Evolutionary conservation across 2,888 invertebrate species (phyloP), one percentile per base, ranked within the genome.

Genomic region (Eupithecia pulchellata): DNA sequence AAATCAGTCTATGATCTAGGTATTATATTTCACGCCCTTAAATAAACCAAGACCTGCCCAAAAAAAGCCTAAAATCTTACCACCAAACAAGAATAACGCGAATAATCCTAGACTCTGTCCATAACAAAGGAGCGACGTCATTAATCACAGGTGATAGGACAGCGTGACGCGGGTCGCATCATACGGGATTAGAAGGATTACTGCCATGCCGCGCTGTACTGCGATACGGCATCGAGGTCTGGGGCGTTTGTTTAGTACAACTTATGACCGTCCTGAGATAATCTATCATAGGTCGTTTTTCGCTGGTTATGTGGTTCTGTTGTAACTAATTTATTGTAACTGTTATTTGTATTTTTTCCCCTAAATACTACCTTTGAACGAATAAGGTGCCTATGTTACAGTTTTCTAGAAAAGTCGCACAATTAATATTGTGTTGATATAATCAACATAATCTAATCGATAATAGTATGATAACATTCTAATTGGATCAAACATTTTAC

Each of bases 81-180:
- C 32, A 13, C 25, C 27, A 52, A 52, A 67, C 47, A 36, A 25
- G 61, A 34, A 67, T 27, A 52, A 42, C 47, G 11, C 32, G 61
- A 34, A 27, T 67, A 61, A 67, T 61, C 67, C 32, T 32, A 14
- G 32, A 52, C 9, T 13, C 29, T 71, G 55, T 58, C 66, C 52
- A 71, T 71, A 36, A 58, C 71, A 64, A 67, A 64, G 66, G 34
- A 62, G 42, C 64, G 36, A 57, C 57, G 55, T 65, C 71, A 68
- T 71, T 64, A 68, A 71, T 71, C 68, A 71, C 71, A 71, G 71
- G 71, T 68, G 67, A 61, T 25, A 58, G 60, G 67, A 67, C 60
- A 47, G 67, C 65, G 57, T 55, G 65, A 68, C 68, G 57, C 14
- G 75, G 75, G 75, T 74, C 74, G 69, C 72, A 67, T 74, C 74